Evolutionary conservation across 2,113 vertebrate genomes (phyloP).

Genomic region (Okapia johnstoni): DNA sequence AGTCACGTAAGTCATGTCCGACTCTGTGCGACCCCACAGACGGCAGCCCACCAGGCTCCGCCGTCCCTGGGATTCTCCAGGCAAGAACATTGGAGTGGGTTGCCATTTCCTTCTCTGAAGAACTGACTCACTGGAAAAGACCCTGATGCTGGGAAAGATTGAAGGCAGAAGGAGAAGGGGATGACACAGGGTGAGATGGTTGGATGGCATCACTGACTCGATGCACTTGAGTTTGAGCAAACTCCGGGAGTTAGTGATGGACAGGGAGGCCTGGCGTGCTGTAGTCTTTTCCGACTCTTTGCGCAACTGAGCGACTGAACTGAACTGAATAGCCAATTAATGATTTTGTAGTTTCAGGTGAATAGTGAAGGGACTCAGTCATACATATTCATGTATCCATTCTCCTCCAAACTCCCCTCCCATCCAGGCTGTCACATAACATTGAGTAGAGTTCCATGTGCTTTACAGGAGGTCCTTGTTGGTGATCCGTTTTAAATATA

Average conservation of each 20-base stretch:
- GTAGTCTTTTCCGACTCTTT: neutral
- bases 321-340: neutral
- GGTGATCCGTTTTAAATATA: neutral
- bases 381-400: neutral
- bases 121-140: neutral
- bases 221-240: neutral
- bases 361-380: neutral
- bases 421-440: neutral
- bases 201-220: neutral
- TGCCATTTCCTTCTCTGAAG: no score
- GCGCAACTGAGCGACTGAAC: neutral
- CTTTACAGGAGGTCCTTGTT: neutral
- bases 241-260: neutral
- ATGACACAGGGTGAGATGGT: neutral
- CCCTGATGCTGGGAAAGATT: neutral
- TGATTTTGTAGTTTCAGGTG: neutral
- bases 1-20: no score
- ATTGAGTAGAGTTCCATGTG: fast-evolving
- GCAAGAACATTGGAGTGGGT: no score
- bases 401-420: neutral
- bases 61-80: no score
- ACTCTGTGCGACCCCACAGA: no score
- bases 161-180: neutral
- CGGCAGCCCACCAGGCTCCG: no score
- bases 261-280: neutral